Conservation (phyloP, 1,140 invertebrate species). For the Bombus fervidus region DNA sequence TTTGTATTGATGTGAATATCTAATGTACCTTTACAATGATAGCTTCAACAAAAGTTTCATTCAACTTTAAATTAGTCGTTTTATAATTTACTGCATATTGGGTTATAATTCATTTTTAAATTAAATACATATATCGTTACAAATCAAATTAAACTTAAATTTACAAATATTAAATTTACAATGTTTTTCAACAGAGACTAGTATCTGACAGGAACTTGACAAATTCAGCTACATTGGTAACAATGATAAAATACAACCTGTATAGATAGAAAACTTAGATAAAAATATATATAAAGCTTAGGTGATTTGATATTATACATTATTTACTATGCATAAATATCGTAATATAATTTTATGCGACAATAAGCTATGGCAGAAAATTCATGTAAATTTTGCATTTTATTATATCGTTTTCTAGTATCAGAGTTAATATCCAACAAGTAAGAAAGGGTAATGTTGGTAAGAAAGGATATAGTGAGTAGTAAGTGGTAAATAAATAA, state of each 20-base stretch:
- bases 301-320: background rate
- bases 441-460: too few relatives aligned
- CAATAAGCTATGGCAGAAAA: background rate
- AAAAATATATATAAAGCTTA: background rate
- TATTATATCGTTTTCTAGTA: background rate
- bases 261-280: background rate
- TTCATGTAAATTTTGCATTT: background rate
- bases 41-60: background rate
- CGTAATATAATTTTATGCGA: background rate
- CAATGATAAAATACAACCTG: constrained; percentile 19
- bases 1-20: background rate
- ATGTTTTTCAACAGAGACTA: background rate
- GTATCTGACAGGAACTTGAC: background rate
- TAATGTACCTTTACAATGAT: background rate
- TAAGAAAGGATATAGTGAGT: background rate
- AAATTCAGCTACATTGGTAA: constrained; percentile 22
- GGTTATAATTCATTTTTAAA: background rate
- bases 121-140: background rate
- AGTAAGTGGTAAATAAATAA: background rate
- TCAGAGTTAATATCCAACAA: too few relatives aligned
- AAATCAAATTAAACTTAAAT: background rate
- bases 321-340: background rate
- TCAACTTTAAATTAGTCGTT: background rate
- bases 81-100: background rate
- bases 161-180: background rate